phyloP scores from a whole-genome alignment of 1,140 invertebrate species.

The Ceratina calcarata region DNA sequence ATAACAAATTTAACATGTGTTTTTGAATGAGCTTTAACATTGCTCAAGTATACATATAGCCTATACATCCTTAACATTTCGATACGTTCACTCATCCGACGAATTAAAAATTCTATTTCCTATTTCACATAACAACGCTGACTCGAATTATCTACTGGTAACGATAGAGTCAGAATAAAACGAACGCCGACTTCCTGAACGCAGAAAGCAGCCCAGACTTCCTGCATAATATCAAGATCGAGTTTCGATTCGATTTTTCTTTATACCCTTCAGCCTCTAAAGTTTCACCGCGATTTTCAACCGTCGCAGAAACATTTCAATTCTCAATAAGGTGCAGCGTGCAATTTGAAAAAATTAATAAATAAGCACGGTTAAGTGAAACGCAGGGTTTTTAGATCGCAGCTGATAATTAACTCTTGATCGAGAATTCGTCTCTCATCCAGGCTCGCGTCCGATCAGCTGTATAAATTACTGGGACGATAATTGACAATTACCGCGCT shows the following conservation, averaged over 20 bases:
- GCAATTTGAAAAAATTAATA: no score
- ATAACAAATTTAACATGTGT: no score
- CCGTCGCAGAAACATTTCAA: no score
- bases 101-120: conserved; percentile 10
- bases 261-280: conserved; percentile 60
- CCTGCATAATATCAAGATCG: conserved; percentile 66
- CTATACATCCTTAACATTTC: no score
- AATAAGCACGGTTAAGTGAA: no score
- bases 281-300: no score
- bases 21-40: no score
- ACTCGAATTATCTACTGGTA: conserved; percentile 18
- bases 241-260: conserved; percentile 68
- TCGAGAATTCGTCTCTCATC: conserved; percentile 45
- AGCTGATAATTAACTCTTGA: conserved; percentile 50
- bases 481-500: conserved; percentile 67
- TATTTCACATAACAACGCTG: conserved; percentile 25
- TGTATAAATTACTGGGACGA: conserved; percentile 55
- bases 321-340: no score
- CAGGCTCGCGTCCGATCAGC: conserved; percentile 25
- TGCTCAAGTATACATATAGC: no score
- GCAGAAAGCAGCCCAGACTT: conserved; percentile 55
- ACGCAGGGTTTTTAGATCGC: no score
- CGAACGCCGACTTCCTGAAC: conserved; percentile 59
- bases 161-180: conserved; percentile 19
- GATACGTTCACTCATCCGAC: no score